A percentile compares a stretch with the other conserved stretches of the same genome.
Conservation (phyloP, 1,140 invertebrate species). For the Delia radicum region DNA sequence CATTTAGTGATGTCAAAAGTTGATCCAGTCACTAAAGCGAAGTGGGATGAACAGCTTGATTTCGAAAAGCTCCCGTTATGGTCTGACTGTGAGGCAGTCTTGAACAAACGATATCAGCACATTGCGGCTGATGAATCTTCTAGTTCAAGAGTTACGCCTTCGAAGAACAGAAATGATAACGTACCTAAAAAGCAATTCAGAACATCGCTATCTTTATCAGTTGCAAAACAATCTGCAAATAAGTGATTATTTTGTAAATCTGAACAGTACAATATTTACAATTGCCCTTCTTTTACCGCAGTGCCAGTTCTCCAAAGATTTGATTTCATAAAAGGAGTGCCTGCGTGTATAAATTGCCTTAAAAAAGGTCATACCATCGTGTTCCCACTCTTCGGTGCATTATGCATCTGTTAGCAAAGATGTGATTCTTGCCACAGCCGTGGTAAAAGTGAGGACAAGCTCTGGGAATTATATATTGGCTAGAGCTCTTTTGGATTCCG, state of each 20-base stretch:
- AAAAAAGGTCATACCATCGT: slow-evolving; percentile 12
- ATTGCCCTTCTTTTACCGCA: background rate
- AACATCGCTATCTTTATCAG: background rate
- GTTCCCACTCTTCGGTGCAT: background rate
- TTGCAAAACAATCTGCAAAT: background rate
- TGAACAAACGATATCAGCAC: slow-evolving; percentile 25
- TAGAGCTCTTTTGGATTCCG: slow-evolving; percentile 21
- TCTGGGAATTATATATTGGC: slow-evolving; percentile 8
- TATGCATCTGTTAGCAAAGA: background rate
- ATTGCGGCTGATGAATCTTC: slow-evolving; percentile 25
- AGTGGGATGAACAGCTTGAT: slow-evolving; percentile 26
- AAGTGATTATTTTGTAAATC: slow-evolving; percentile 22
- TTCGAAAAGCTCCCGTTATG: slow-evolving; percentile 16
- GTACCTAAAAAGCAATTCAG: background rate
- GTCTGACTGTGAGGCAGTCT: slow-evolving; percentile 10
- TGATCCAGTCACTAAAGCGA: no score
- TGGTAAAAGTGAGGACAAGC: background rate
- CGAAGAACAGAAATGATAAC: background rate
- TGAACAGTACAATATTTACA: background rate
- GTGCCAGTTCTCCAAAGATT: slow-evolving; percentile 12
- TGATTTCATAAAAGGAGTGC: background rate
- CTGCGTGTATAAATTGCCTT: slow-evolving; percentile 19
- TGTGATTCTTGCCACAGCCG: slow-evolving; percentile 17
- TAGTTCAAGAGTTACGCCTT: background rate
- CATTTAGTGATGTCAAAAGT: no score